Conservation (phyloP, 2,888 invertebrate species). For the Ptilodon capucinus region DNA sequence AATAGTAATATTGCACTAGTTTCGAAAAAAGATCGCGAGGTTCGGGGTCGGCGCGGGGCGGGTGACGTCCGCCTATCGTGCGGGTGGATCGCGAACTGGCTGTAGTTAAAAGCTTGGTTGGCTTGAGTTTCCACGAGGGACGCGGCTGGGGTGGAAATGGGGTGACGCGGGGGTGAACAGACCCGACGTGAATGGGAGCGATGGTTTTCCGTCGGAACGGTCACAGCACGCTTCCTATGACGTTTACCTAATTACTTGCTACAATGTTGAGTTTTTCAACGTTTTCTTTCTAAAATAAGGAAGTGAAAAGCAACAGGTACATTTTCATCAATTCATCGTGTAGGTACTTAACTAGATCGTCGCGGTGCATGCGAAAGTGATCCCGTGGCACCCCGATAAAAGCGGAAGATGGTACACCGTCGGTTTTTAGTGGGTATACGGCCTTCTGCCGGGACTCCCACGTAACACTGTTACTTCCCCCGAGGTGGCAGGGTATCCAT, state of each 20-base stretch:
- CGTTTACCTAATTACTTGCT: slow-evolving; percentile 44
- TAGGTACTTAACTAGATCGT: no score
- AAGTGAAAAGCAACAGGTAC: no score
- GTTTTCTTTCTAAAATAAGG: slow-evolving; percentile 2
- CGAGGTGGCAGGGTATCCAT: no score
- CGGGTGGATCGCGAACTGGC: slow-evolving; percentile 59
- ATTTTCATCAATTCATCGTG: no score
- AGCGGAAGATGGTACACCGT: no score
- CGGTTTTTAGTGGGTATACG: no score
- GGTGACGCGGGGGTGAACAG: slow-evolving; percentile 44
- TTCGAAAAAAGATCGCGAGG: slow-evolving; percentile 63
- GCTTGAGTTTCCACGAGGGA: slow-evolving; percentile 43
- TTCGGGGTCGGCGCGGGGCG: slow-evolving; percentile 29
- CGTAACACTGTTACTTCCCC: no score
- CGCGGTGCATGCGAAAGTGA: no score
- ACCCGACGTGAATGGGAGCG: slow-evolving; percentile 48
- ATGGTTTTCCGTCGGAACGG: slow-evolving; percentile 29
- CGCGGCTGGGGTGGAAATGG: slow-evolving; percentile 55
- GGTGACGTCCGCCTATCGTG: slow-evolving; percentile 40
- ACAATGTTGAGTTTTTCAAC: background rate
- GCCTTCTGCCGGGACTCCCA: no score
- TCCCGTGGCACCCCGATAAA: no score
- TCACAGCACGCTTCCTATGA: slow-evolving; percentile 34
- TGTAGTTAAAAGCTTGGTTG: background rate
- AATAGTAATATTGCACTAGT: slow-evolving; percentile 67